Conservation (phyloP, 2,797 vertebrate genomes). For the Hippocampus kuda region DNA sequence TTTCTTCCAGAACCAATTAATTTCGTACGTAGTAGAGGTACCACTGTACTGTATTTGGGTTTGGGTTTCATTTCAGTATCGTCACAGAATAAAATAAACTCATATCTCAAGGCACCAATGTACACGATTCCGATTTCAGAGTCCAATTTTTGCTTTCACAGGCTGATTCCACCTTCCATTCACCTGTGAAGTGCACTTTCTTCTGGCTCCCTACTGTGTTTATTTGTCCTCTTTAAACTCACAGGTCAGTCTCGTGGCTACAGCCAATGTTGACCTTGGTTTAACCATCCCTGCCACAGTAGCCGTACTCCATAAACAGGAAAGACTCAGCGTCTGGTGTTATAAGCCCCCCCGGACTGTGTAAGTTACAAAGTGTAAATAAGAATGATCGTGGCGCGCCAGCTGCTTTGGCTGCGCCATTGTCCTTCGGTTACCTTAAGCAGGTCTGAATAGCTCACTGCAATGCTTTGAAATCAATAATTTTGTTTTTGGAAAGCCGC, state of each 20-base stretch:
- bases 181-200: conserved; percentile 37
- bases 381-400: conserved; percentile 44
- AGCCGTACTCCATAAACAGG: conserved; percentile 60
- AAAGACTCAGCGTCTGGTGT: conserved; percentile 48
- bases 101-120: too few species aligned
- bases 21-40: too few species aligned
- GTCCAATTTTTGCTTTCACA: neutral
- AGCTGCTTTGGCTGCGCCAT: conserved; percentile 20
- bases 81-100: neutral
- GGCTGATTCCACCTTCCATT: conserved; percentile 21
- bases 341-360: conserved; percentile 37
- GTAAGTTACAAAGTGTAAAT: conserved; percentile 59
- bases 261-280: conserved; percentile 60
- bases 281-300: conserved; percentile 55
- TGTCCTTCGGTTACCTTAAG: neutral
- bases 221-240: conserved; percentile 56
- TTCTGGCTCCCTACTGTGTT: conserved; percentile 44
- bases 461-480: conserved; percentile 37
- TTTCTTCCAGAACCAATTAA: too few species aligned
- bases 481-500: neutral
- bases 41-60: too few species aligned
- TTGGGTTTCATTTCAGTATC: too few species aligned
- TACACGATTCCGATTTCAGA: neutral
- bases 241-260: conserved; percentile 38
- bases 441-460: too few species aligned